Evolutionary conservation across 1,140 invertebrate genomes (phyloP), one percentile per base, ranked within the genome.

Genomic region (Aphidius ervi): DNA sequence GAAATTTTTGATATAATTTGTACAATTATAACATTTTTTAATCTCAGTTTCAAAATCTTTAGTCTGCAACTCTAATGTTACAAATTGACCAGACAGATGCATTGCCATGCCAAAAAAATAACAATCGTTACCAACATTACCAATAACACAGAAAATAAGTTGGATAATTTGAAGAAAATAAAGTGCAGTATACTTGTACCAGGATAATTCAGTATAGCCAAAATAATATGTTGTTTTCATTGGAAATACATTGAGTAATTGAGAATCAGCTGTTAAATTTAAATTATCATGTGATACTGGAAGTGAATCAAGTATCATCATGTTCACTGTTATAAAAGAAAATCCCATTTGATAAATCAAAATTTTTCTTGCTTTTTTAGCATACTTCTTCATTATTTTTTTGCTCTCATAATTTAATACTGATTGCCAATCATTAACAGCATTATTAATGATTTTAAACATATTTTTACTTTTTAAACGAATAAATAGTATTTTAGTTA

Each of bases 81-180:
- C 60, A 7, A 68, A 52, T 53, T 66, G 64, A 46, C 64, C 63
- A 31, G 62, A 65, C 5, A 68, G 6, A 42, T 68, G 66, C 58
- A 70, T 59, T 9, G 62, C 40, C 1, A 67, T 31, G 5, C 56
- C 59, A 47, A 68, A 68, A 31, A 70, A 58, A 39, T 65, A 63
- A n/a, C 63, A 49, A 45, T 67, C 65, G 6, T 8, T 41, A 8
- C 67, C 67, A 2, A 62, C 40, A 46, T 67, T 67, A 6, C 60
- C 65, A 37, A 58, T 58, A 5, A 52, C 57, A 5, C 54, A 61
- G 0, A 60, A 8, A 6, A 63, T 37, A 2, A 63, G 10, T 9
- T 56, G 53, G 6, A 65, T 9, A 49, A n/a, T 55, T 46, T 70
- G 66, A 7, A 59, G 46, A 6, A 62, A 58, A 37, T 64, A 68